Evolutionary conservation across 2,888 invertebrate genomes (phyloP), one percentile per base, ranked within the genome.

Genomic region (Argyra leucocephala): DNA sequence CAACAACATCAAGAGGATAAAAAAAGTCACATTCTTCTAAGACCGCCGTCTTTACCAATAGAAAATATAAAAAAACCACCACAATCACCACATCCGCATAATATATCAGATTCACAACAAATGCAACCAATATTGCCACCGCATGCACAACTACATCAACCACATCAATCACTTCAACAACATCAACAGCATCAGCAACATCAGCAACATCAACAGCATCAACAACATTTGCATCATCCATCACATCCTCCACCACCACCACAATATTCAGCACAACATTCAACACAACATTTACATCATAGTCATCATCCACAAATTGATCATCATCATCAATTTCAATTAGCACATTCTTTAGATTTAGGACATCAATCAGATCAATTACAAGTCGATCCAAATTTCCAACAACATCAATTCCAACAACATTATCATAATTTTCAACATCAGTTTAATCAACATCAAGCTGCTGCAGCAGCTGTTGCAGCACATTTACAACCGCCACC

Each of bases 391-490:
- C 48, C 12, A 48, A 12, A 4, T 2, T 48, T 12, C 18, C 48
- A 48, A 18, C 48, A 48, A n/a, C 48, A 48, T 48, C 48, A 48
- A n/a, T n/a, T 48, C 1, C 48, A 48, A 48, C 48, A 48, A 18
- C 48, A 48, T 48, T 48, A 48, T 48, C 48, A 48, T 18, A 48
- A n/a, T 18, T 48, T 48, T 48, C 48, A 48, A 48, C 48, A 48
- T 48, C 48, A 48, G n/a, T 48, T 18, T 48, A 48, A 15, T 48
- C 48, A 48, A 18, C 48, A 48, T 48, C 48, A 48, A 10, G 31
- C 31, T 31, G n/a, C n/a, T 31, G n/a, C 48, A n/a, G 48, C 48
- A 18, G n/a, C n/a, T n/a, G n/a, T n/a, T 31, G n/a, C 48, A n/a
- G 48, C 48, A 18, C 48, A 48, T 48, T 48, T 48, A 18, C 48